Evolutionary conservation across 2,888 invertebrate species (phyloP).

Genomic region (Meghimatium bilineatum): DNA sequence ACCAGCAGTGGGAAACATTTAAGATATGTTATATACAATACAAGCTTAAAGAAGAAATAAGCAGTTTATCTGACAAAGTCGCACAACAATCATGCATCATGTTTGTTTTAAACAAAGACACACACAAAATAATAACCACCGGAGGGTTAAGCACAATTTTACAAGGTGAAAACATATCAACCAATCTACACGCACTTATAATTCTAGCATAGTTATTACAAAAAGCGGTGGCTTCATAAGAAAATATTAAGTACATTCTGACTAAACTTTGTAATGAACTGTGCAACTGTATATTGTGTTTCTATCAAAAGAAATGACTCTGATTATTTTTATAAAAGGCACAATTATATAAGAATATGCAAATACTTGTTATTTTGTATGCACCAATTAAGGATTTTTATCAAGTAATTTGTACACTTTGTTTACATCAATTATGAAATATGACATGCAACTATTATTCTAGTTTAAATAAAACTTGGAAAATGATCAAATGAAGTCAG

Average conservation of each 20-base stretch:
- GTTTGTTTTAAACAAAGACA: not conserved
- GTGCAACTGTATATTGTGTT: not conserved
- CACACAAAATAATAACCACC: not conserved
- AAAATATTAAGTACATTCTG: not conserved
- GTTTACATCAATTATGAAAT: not conserved
- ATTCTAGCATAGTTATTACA: not conserved
- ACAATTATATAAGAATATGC: not conserved
- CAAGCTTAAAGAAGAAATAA: not conserved
- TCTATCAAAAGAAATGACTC: not conserved
- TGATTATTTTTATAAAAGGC: not conserved
- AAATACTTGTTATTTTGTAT: not conserved
- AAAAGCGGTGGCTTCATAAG: not conserved
- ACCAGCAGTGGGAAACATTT: not conserved
- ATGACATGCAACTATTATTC: too few relatives aligned
- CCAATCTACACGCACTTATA: not conserved
- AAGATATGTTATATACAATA: not conserved
- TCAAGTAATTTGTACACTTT: not conserved
- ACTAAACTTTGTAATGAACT: not conserved
- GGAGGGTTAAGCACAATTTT: not conserved
- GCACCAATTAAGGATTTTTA: not conserved
- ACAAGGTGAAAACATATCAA: not conserved
- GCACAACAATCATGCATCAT: not conserved
- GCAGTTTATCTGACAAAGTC: not conserved
- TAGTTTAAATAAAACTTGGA: too few relatives aligned
- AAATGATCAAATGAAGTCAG: too few relatives aligned